phyloP scores from a whole-genome alignment of 53 echinoderm and acorn worm genomes.

The Luidia sarsii region DNA sequence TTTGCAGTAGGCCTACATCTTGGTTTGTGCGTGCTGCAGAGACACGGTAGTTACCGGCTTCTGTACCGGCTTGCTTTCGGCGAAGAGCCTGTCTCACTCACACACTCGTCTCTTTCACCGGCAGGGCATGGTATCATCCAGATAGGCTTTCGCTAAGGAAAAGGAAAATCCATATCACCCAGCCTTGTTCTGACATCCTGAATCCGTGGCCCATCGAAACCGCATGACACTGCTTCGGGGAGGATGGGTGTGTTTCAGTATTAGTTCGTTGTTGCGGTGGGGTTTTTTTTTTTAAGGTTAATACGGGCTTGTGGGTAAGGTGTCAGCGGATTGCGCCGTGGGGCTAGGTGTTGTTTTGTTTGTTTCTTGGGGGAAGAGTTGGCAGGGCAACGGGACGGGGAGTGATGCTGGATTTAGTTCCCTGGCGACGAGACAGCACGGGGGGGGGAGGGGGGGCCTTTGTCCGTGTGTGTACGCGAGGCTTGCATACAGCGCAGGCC shows the following conservation, averaged over 20 bases:
- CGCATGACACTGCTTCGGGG: background rate
- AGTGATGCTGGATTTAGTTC: too few species aligned
- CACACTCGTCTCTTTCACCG: slow-evolving; percentile 30
- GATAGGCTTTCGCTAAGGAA: slow-evolving; percentile 18
- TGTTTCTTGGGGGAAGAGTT: too few species aligned
- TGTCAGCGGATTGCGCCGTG: too few species aligned
- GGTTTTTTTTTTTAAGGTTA: background rate
- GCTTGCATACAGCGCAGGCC: too few species aligned
- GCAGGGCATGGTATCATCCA: slow-evolving; percentile 7
- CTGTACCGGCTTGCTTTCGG: slow-evolving; percentile 43
- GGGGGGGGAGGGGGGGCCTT: slow-evolving; percentile 5
- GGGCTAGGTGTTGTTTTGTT: too few species aligned
- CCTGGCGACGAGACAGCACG: slow-evolving; percentile 2
- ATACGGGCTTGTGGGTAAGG: too few species aligned
- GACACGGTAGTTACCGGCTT: too few species aligned
- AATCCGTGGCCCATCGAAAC: slow-evolving; percentile 22
- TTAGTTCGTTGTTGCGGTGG: background rate
- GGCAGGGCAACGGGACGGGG: too few species aligned
- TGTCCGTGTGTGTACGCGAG: too few species aligned
- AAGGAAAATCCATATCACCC: slow-evolving; percentile 51
- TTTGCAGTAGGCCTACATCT: too few species aligned
- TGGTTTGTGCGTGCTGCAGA: too few species aligned
- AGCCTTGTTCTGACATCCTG: slow-evolving; percentile 31
- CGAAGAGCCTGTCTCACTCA: slow-evolving; percentile 24
- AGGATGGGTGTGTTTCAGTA: background rate